Evolutionary conservation across 2,888 invertebrate species (phyloP).

Genomic region (Metacarcinus magister): DNA sequence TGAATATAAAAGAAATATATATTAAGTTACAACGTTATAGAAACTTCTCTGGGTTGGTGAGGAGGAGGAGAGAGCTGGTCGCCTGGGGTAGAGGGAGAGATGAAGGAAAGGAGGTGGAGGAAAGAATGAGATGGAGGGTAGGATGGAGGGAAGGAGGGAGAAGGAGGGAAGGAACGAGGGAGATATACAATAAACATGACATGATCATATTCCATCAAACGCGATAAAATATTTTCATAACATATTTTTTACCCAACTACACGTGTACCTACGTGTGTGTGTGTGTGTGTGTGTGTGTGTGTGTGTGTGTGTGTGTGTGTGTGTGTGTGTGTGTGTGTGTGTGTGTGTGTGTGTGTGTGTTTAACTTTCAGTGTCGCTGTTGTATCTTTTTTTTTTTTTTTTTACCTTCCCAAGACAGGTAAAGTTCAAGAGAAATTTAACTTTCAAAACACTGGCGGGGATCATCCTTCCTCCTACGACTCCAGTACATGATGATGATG

Average conservation of each 20-base stretch:
- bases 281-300: neutral
- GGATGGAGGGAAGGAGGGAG: neutral
- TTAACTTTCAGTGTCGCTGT: neutral
- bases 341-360: neutral
- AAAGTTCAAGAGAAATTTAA: neutral
- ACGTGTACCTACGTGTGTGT: neutral
- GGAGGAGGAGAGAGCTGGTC: neutral
- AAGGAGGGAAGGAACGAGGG: neutral
- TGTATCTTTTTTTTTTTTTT: neutral
- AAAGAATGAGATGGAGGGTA: neutral
- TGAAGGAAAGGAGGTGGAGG: neutral
- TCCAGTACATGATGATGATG: neutral
- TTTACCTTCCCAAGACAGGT: neutral
- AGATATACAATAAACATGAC: neutral
- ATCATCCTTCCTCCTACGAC: neutral
- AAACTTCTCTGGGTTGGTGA: neutral
- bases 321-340: neutral
- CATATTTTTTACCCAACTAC: neutral
- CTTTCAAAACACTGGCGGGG: neutral
- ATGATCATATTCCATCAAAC: neutral
- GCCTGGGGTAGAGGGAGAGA: neutral
- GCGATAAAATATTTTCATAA: neutral
- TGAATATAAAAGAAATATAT: neutral
- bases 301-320: conserved; percentile 26
- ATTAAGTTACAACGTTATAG: neutral